Conservation (phyloP, 1,140 invertebrate genomes). For the Ips typographus region DNA sequence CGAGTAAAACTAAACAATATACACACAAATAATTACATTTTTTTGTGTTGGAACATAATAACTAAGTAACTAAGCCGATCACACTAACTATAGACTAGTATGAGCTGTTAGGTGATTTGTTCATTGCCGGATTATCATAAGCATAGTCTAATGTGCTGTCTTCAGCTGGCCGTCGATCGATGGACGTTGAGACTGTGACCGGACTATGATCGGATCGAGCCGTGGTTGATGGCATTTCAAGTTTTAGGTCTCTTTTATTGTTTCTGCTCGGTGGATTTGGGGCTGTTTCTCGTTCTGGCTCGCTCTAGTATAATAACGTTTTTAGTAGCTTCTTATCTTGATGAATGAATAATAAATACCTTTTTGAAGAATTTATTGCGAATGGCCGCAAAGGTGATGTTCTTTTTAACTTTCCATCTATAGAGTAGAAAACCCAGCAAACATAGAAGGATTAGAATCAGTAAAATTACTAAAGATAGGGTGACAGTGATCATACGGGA, state of each 20-base stretch:
- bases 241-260: conserved; percentile 43
- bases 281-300: conserved; percentile 8
- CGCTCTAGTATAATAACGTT: conserved; percentile 3
- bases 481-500: conserved; percentile 41
- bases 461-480: conserved; percentile 41
- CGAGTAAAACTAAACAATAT: no score
- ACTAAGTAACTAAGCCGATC: no score
- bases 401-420: conserved; percentile 46
- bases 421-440: conserved; percentile 41
- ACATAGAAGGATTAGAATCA: conserved; percentile 38
- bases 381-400: conserved; percentile 41
- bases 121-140: conserved; percentile 70
- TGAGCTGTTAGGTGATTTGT: conserved; percentile 38
- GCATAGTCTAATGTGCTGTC: conserved; percentile 68
- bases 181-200: conserved; percentile 48
- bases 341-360: conserved; percentile 21
- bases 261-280: conserved; percentile 19
- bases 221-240: conserved; percentile 43
- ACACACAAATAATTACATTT: no score
- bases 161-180: conserved; percentile 59
- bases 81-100: neutral
- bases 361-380: conserved; percentile 42
- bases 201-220: conserved; percentile 45
- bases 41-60: no score
- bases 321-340: neutral